These are phyloP conservation scores for Trachymyrmex cornetzi DNA, from an alignment of 1,140 invertebrate species.

Conservation along the genomic window DNA sequence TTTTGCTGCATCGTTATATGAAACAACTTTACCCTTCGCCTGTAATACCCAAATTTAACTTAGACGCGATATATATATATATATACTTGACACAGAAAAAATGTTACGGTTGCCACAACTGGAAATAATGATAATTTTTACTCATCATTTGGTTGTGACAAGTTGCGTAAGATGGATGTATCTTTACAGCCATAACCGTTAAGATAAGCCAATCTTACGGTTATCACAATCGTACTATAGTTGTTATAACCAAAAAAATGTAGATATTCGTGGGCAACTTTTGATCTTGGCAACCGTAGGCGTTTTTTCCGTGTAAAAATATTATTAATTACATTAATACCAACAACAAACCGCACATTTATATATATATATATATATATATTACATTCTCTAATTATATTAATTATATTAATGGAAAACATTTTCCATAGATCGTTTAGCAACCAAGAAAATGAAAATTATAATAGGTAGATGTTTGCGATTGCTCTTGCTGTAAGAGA, in stretches of 20 bases:
- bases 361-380: too few species aligned
- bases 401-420: conserved; percentile 72
- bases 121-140: too few species aligned
- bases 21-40: conserved; percentile 4
- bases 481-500: neutral
- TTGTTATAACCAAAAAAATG: too few species aligned
- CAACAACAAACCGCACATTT: neutral
- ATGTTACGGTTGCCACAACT: too few species aligned
- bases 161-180: too few species aligned
- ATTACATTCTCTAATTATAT: neutral
- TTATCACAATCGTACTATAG: too few species aligned
- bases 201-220: too few species aligned
- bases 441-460: conserved; percentile 36
- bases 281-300: too few species aligned
- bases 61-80: conserved; percentile 62
- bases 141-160: too few species aligned
- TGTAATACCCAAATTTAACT: conserved; percentile 26
- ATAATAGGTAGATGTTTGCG: neutral
- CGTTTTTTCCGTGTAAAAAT: conserved; percentile 63
- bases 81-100: conserved; percentile 55
- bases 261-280: too few species aligned
- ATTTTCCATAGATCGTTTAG: conserved; percentile 69
- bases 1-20: neutral
- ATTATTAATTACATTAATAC: conserved; percentile 68
- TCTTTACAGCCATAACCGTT: too few species aligned